Conservation (phyloP, 1,140 invertebrate genomes). For the Anagrus nilaparvatae region DNA sequence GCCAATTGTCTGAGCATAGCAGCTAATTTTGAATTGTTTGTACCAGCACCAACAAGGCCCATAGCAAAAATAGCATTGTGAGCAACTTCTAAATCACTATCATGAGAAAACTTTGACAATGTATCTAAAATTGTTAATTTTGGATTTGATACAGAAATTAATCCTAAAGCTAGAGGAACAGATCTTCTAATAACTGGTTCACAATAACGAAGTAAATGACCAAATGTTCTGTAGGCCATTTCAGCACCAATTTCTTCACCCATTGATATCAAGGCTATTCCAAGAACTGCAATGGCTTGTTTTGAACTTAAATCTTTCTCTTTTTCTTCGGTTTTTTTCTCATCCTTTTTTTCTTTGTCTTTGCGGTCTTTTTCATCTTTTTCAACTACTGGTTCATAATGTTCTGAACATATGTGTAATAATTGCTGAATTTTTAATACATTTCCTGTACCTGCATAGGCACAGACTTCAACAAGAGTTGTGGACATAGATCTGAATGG, state of each 20-base stretch:
- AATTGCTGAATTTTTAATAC: constrained; percentile 96
- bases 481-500: constrained; percentile 90
- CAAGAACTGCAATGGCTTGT: constrained; percentile 94
- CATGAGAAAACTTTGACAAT: constrained; percentile 98
- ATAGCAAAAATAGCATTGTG: constrained; percentile 98
- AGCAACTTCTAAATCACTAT: constrained; percentile 91
- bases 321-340: constrained; percentile 53
- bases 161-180: constrained; percentile 91
- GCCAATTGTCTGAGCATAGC: constrained; percentile 96
- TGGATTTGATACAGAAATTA: constrained; percentile 96
- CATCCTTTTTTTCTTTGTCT: constrained; percentile 52
- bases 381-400: constrained; percentile 70
- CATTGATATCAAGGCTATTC: constrained; percentile 97
- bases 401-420: constrained; percentile 95
- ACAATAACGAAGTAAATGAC: constrained; percentile 93
- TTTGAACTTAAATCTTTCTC: constrained; percentile 81
- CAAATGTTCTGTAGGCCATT: constrained; percentile 97
- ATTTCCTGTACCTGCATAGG: constrained; percentile 98
- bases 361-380: constrained; percentile 47
- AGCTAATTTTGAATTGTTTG: constrained; percentile 80
- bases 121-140: constrained; percentile 95
- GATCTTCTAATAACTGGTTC: constrained; percentile 93
- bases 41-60: constrained; percentile 90
- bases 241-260: constrained; percentile 98
- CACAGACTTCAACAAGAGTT: constrained; percentile 94